Percentiles rank a stretch among this genome's conserved stretches.
Evolutionary conservation across 1,140 invertebrate species (phyloP).

Genomic region (Cepaea nemoralis): DNA sequence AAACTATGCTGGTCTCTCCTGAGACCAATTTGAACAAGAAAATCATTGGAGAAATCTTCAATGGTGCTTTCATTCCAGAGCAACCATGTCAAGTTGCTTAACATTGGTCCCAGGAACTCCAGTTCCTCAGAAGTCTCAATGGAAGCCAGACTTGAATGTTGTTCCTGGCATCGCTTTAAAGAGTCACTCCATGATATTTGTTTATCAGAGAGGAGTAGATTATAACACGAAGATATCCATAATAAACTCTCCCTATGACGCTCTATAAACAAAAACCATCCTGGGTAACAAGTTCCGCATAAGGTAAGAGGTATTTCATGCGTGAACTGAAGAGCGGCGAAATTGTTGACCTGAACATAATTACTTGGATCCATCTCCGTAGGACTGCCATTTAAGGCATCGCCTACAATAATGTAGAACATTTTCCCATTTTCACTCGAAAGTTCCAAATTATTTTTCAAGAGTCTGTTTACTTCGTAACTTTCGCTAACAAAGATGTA

Average conservation of each 20-base stretch:
- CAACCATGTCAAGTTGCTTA: neutral
- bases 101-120: neutral
- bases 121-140: conserved; percentile 9
- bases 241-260: neutral
- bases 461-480: neutral
- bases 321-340: neutral
- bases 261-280: neutral
- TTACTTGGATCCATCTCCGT: neutral
- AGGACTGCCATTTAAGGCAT: neutral
- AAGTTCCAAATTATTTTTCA: neutral
- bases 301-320: neutral
- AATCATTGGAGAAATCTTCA: neutral
- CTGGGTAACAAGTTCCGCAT: neutral
- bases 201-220: neutral
- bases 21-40: neutral
- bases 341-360: neutral
- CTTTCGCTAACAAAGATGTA: neutral
- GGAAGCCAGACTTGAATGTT: neutral
- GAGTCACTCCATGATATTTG: neutral
- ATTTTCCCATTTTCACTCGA: neutral
- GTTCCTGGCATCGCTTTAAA: neutral
- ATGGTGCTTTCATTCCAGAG: neutral
- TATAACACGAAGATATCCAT: neutral
- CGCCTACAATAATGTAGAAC: neutral
- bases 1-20: neutral